A percentile compares a stretch with the other conserved stretches of the same genome.
Evolutionary conservation across 2,113 vertebrate species (phyloP).

Genomic region (Taxidea taxus): DNA sequence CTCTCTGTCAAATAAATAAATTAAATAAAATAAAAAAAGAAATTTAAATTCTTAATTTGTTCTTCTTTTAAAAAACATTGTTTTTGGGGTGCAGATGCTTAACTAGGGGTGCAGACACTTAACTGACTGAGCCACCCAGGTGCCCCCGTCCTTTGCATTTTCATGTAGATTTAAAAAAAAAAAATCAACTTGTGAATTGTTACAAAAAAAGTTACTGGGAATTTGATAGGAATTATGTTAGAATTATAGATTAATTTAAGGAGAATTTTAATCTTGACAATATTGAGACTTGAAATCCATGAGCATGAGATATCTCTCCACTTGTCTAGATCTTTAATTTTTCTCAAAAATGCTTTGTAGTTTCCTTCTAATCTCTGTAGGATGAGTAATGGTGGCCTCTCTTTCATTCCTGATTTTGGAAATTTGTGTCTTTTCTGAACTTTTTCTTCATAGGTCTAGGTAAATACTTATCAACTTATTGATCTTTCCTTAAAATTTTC

Average conservation of each 20-base stretch:
- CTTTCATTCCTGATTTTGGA: background rate
- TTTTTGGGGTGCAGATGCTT: background rate
- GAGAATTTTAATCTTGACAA: background rate
- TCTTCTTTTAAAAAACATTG: background rate
- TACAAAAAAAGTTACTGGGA: background rate
- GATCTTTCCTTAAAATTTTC: background rate
- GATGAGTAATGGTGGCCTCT: background rate
- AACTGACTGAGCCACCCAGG: background rate
- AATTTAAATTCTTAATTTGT: background rate
- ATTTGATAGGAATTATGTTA: background rate
- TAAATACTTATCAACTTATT: background rate
- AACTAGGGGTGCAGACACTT: background rate
- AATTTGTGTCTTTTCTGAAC: background rate
- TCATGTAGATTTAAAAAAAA: background rate
- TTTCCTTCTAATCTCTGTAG: background rate
- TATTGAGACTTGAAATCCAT: background rate
- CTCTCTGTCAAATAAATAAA: no score
- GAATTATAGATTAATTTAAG: background rate
- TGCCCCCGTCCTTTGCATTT: background rate
- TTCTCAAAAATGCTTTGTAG: background rate
- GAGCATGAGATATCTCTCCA: background rate
- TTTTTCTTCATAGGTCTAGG: background rate
- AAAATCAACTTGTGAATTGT: background rate
- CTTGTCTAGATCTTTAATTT: background rate
- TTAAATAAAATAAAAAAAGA: background rate